Evolutionary conservation across 92 coral and sea anemone species (phyloP).

Genomic region (Epizoanthus illoricatus): DNA sequence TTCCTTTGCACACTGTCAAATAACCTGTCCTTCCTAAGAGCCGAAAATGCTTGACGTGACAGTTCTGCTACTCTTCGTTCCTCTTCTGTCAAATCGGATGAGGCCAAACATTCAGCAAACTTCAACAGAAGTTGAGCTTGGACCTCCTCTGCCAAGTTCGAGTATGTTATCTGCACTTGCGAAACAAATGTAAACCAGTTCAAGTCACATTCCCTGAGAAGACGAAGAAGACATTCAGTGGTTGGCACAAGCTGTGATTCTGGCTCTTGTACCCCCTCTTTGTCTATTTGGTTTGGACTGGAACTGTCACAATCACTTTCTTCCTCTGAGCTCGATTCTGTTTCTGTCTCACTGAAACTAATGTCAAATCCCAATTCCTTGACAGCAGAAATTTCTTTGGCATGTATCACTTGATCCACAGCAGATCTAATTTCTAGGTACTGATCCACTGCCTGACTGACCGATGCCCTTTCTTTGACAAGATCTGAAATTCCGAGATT

Average conservation of each 20-base stretch:
- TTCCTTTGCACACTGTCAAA: not conserved
- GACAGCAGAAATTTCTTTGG: conserved; percentile 38
- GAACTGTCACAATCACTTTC: conserved; percentile 34
- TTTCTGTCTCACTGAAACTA: too few relatives aligned
- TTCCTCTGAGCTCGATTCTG: too few relatives aligned
- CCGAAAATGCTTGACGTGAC: not conserved
- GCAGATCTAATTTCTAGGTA: conserved; percentile 39
- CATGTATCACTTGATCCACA: conserved; percentile 52
- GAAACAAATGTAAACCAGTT: conserved; percentile 49
- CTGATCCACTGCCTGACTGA: conserved; percentile 52
- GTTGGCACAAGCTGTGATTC: conserved; percentile 10
- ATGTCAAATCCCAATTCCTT: conserved; percentile 21
- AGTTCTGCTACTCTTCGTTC: too few relatives aligned
- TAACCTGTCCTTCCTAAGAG: conserved; percentile 4
- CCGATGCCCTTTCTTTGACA: conserved; percentile 40
- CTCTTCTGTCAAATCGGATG: too few relatives aligned
- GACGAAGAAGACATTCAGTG: conserved; percentile 28
- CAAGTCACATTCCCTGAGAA: conserved; percentile 38
- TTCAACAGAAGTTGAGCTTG: too few relatives aligned
- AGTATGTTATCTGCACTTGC: conserved; percentile 8
- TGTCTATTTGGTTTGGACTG: not conserved
- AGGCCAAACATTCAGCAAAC: too few relatives aligned
- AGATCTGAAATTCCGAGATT: conserved; percentile 54
- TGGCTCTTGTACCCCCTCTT: too few relatives aligned
- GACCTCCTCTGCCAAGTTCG: too few relatives aligned